Base-by-base conservation (phyloP, 2,797 vertebrate species). In the Cyclopterus lumpus region DNA sequence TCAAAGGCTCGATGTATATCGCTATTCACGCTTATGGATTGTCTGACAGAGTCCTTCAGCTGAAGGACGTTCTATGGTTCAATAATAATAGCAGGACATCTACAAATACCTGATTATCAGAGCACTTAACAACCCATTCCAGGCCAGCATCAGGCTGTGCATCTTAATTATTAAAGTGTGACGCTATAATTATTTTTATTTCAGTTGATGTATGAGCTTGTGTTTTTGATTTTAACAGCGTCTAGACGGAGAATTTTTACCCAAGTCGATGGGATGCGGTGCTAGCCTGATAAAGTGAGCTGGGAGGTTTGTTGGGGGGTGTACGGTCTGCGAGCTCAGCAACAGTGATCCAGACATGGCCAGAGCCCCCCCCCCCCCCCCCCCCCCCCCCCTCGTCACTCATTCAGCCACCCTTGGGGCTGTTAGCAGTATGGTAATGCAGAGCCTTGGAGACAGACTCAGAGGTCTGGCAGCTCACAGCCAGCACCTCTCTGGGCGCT, bases 191-290 rank as follows among this genome's bases (percentile, higher is more conserved):
- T 71, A 12, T 32, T 61, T n/a, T 44, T 20, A 66, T 65, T 49
- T 67, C 36, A 32, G 61, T 14, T 20, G 32, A 8, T 32, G 32
- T 26, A 32, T 8, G 72, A 30, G 59, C 32, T 22, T 26, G 34
- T 51, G 36, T 20, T 30, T 7, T 32, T 42, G 12, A 5, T 40
- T 63, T 71, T 71, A 69, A 85, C 55, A 74, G 51, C 18, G 85
- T 81, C 85, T 83, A 86, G 86, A 86, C 78, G 10, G 44, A 20
- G 67, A 18, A 3, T 53, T 71, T 73, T 88, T 89, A 89, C 91
- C 79, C 64, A 75, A 72, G 71, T 71, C n/a, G 9, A 26, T 20
- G 15, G 70, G 81, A 73, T n/a, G 5, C 62, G 7, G 30, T 0
- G 12, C 49, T 14, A 1, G 58, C 24, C 55, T 58, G 54, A 71